phyloP scores from a whole-genome alignment of 2,797 vertebrate genomes.

The Melanotaenia trifasciata region DNA sequence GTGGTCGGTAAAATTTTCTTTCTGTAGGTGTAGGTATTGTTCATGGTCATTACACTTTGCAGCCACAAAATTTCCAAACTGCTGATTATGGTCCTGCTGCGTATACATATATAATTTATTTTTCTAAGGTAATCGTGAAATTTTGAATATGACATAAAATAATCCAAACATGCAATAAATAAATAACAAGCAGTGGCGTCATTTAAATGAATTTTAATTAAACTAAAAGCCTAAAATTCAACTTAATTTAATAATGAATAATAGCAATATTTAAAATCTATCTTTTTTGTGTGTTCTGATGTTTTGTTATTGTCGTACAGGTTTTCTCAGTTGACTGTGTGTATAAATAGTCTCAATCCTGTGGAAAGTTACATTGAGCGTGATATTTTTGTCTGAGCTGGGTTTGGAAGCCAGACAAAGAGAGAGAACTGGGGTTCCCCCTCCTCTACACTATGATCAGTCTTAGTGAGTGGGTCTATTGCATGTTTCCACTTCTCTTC shows the following conservation, averaged over 20 bases:
- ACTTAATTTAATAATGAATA: not conserved
- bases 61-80: conserved; percentile 10
- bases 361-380: conserved; percentile 50
- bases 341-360: conserved; percentile 34
- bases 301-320: conserved; percentile 9
- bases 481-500: conserved; percentile 70
- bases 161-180: not conserved
- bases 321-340: conserved; percentile 16
- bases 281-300: not conserved
- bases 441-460: conserved; percentile 61
- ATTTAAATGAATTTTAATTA: not conserved
- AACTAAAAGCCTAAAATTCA: not conserved
- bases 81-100: not conserved
- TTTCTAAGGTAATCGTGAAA: not conserved
- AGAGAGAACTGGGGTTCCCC: conserved; percentile 68
- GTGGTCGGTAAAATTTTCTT: not conserved
- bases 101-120: not conserved
- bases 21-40: conserved; percentile 17
- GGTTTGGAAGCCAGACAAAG: conserved; percentile 38
- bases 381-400: conserved; percentile 48
- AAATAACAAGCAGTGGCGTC: not conserved
- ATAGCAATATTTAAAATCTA: not conserved
- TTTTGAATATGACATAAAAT: not conserved
- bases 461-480: conserved; percentile 68
- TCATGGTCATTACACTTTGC: not conserved